A percentile compares a stretch with the other conserved stretches of the same genome.
Conservation (phyloP, 2,797 vertebrate species). For the Holocentrus rufus region DNA sequence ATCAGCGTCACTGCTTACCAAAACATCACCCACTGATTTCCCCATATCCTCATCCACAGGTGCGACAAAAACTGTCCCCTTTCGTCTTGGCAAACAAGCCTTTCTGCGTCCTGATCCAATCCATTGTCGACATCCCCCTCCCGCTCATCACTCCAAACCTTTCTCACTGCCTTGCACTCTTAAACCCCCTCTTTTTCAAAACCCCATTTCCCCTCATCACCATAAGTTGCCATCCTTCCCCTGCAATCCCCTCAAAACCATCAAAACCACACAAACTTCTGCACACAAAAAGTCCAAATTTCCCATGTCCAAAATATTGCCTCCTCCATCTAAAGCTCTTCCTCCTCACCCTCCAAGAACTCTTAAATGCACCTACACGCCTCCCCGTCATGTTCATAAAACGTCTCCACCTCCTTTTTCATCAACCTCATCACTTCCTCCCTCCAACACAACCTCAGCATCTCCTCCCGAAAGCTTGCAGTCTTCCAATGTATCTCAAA, state of each 20-base stretch:
- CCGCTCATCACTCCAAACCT: not conserved
- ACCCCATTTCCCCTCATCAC: not conserved
- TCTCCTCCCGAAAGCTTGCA: not conserved
- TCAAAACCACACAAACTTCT: conserved; percentile 1
- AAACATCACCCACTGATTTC: not conserved
- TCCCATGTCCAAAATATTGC: conserved; percentile 7
- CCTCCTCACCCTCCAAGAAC: not conserved
- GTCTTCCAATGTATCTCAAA: not conserved
- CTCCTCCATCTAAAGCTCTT: not conserved
- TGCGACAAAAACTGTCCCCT: conserved; percentile 2
- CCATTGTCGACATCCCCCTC: not conserved
- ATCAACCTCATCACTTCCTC: not conserved
- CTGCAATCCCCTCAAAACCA: conserved; percentile 7
- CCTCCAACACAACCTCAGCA: not conserved
- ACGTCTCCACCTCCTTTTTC: not conserved
- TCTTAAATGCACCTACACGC: not conserved
- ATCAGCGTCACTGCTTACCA: not conserved
- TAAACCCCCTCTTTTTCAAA: not conserved
- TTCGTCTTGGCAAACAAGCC: not conserved
- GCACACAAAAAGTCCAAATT: not conserved
- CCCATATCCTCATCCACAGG: not conserved
- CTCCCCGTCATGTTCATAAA: not conserved
- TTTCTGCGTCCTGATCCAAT: not conserved
- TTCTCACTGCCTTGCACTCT: too few relatives aligned
- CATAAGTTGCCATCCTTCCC: not conserved